These are phyloP conservation scores for Notothenia coriiceps DNA, from an alignment of 2,113 vertebrate species.

Conservation along the genomic window DNA sequence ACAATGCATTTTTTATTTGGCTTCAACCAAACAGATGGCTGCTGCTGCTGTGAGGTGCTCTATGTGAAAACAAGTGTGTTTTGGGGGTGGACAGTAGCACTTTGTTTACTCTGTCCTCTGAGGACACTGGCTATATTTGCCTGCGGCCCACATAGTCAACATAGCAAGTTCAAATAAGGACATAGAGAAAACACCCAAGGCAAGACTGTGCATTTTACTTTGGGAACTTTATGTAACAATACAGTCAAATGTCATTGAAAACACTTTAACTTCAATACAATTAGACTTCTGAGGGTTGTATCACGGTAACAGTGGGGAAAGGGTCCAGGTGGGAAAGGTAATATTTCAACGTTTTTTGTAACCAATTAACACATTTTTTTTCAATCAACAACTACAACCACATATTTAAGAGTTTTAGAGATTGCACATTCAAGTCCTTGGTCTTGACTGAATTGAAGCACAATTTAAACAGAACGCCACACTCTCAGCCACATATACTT, in stretches of 20 bases:
- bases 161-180: constrained; percentile 31
- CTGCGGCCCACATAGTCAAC: constrained; percentile 25
- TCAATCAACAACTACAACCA: too few relatives aligned
- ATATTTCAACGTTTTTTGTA: too few relatives aligned
- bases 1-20: background rate
- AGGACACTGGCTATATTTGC: constrained; percentile 46
- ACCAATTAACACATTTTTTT: too few relatives aligned
- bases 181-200: constrained; percentile 38
- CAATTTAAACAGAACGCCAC: constrained; percentile 3
- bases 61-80: constrained; percentile 29
- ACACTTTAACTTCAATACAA: background rate
- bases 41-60: background rate
- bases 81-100: constrained; percentile 13
- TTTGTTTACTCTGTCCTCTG: constrained; percentile 37
- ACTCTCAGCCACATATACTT: background rate
- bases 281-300: background rate
- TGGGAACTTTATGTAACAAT: constrained; percentile 6
- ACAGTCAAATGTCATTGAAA: background rate
- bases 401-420: background rate
- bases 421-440: background rate
- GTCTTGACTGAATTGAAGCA: constrained; percentile 16
- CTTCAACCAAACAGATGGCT: background rate
- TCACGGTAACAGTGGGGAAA: background rate
- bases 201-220: constrained; percentile 28
- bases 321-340: background rate